phyloP scores from a whole-genome alignment of 2,797 vertebrate species.

The Rhincodon typus region DNA sequence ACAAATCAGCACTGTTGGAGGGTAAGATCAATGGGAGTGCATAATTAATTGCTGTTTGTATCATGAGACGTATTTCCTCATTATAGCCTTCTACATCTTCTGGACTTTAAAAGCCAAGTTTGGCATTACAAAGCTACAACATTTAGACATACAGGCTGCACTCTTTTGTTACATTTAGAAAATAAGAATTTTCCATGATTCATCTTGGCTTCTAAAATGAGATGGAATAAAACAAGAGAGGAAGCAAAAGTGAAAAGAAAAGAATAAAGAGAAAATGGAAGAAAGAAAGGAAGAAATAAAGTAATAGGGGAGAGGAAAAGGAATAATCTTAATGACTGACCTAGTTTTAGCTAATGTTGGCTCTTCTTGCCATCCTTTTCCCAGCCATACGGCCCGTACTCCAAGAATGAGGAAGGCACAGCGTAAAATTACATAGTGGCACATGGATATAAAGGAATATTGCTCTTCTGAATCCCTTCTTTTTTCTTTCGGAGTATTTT shows the following conservation, averaged over 20 bases:
- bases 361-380: conserved; percentile 47
- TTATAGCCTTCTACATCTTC: no score
- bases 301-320: no score
- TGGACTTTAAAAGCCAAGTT: neutral
- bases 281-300: neutral
- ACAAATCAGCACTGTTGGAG: no score
- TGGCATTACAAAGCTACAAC: neutral
- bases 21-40: no score
- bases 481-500: conserved; percentile 46
- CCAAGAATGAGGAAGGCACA: conserved; percentile 68
- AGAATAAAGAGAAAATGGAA: neutral
- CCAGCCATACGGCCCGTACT: conserved; percentile 63
- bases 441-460: conserved; percentile 60
- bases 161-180: neutral
- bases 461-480: conserved; percentile 52
- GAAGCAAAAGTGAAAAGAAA: neutral
- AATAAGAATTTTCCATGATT: neutral
- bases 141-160: no score
- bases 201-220: neutral
- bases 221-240: neutral
- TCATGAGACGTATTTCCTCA: no score
- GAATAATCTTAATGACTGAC: neutral
- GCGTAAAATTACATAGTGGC: conserved; percentile 65
- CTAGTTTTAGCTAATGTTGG: neutral
- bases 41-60: no score